These are phyloP conservation scores for Gobiocypris rarus DNA, from an alignment of 2,113 vertebrate genomes.

Conservation along the genomic window DNA sequence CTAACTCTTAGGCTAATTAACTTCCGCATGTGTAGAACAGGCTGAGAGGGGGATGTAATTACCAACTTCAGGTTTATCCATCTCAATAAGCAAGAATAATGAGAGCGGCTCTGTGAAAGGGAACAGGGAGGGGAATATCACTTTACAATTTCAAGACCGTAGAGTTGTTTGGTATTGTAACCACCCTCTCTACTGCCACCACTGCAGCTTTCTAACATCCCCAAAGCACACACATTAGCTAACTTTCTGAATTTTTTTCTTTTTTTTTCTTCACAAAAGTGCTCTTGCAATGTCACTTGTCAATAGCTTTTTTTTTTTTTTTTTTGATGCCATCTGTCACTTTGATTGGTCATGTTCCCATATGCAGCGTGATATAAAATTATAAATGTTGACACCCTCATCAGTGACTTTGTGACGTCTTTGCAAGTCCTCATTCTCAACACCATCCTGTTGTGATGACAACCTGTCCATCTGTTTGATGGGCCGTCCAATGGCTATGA, in stretches of 20 bases:
- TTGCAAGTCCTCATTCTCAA: conserved; percentile 32
- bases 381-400: conserved; percentile 29
- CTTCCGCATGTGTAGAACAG: conserved; percentile 40
- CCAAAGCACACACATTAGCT: background rate
- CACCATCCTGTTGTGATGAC: conserved; percentile 29
- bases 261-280: background rate
- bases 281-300: conserved; percentile 15
- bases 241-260: background rate
- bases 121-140: conserved; percentile 51
- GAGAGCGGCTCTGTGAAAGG: conserved; percentile 60
- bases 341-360: background rate
- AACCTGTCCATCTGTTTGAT: conserved; percentile 39
- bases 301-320: too few relatives aligned
- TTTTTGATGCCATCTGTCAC: conserved; percentile 3
- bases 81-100: conserved; percentile 76
- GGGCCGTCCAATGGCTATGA: conserved; percentile 42
- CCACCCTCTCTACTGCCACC: background rate
- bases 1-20: conserved; percentile 58
- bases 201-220: background rate
- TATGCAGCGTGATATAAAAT: background rate
- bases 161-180: conserved; percentile 11
- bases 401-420: conserved; percentile 46
- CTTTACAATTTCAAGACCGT: conserved; percentile 34
- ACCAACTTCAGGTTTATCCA: conserved; percentile 69
- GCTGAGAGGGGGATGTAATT: conserved; percentile 41